Base-by-base conservation (phyloP, 2,113 vertebrate genomes). In the Halcyon malimbica region DNA sequence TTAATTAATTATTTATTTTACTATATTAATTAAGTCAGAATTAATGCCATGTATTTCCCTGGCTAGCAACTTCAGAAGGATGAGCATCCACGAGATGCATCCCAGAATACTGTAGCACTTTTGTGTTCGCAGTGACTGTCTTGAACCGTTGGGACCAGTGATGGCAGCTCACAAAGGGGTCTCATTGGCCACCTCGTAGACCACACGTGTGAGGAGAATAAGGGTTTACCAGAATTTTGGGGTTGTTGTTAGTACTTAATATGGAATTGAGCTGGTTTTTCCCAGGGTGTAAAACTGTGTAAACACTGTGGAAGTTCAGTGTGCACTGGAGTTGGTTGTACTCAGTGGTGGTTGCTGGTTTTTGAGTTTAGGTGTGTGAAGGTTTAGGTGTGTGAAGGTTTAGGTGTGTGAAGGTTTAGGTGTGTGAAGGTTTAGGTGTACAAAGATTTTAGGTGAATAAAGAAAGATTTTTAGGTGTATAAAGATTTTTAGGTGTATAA, bases 301-400 rank as follows among this genome's bases (percentile, higher is more conserved):
- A 8, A 35, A 9, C 56, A 16, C 56, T 48, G 69, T 71, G 87
- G 37, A 78, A 65, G 73, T 7, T 64, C 31, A 28, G 18, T 89
- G 39, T 19, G 1, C 64, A 65, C 53, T 33, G 23, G 20, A 3
- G 13, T 37, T 37, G 24, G 3, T 84, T 0, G 0, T 60, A 57
- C 50, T 86, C 46, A 24, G 63, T 41, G 67, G 28, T 84, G 35
- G 17, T 29, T 84, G 62, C 37, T 65, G 20, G 41, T 82, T 26
- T 83, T 28, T 23, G 48, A n/a, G 15, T 29, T 81, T 19, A 31
- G 10, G 18, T 31, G 18, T 42, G 31, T 20, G 19, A 65, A 65
- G 63, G 31, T 29, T 57, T 33, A 33, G 31, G 18, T 20, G 18
- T 33, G 7, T 33, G 9, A 57, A 57, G 29, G 31, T 33, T 33